Evolutionary conservation across 2,888 invertebrate genomes (phyloP).

Genomic region (Drosophila rellima): DNA sequence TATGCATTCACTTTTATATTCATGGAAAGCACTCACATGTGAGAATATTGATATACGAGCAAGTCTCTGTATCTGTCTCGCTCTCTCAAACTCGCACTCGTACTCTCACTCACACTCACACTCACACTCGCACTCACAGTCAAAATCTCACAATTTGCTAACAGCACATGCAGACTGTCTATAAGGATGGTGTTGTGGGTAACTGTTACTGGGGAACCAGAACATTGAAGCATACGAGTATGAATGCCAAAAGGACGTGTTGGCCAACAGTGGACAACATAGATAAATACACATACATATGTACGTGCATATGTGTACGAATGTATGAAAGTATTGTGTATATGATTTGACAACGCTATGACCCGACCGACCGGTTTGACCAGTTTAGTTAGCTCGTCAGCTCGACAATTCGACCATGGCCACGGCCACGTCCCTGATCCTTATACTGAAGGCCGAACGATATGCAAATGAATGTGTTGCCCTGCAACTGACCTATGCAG

Average conservation of each 20-base stretch:
- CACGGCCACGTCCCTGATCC: slow-evolving; percentile 11
- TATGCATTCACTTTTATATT: slow-evolving; percentile 7
- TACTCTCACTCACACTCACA: not conserved
- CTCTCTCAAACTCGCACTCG: slow-evolving; percentile 9
- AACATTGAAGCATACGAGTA: not conserved
- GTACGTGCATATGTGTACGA: not conserved
- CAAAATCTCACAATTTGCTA: not conserved
- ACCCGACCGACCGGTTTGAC: slow-evolving; percentile 71
- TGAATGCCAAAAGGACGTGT: not conserved
- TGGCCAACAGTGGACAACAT: slow-evolving; percentile 11
- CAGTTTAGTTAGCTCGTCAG: slow-evolving; percentile 48
- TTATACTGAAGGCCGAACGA: slow-evolving; percentile 15
- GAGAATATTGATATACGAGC: slow-evolving; percentile 5
- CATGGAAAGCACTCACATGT: not conserved
- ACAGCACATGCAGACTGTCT: not conserved
- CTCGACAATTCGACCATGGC: not conserved
- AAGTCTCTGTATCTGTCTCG: not conserved
- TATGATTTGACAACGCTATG: slow-evolving; percentile 11
- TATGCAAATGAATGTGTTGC: slow-evolving; percentile 35
- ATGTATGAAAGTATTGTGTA: not conserved
- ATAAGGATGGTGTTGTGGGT: not conserved
- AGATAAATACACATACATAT: not conserved
- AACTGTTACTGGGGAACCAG: not conserved
- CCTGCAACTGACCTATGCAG: slow-evolving; percentile 47
- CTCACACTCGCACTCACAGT: too few relatives aligned